A percentile compares a stretch with the other conserved stretches of the same genome.
Evolutionary conservation across 1,140 invertebrate species (phyloP).

Genomic region (Drosophila pruinosa): DNA sequence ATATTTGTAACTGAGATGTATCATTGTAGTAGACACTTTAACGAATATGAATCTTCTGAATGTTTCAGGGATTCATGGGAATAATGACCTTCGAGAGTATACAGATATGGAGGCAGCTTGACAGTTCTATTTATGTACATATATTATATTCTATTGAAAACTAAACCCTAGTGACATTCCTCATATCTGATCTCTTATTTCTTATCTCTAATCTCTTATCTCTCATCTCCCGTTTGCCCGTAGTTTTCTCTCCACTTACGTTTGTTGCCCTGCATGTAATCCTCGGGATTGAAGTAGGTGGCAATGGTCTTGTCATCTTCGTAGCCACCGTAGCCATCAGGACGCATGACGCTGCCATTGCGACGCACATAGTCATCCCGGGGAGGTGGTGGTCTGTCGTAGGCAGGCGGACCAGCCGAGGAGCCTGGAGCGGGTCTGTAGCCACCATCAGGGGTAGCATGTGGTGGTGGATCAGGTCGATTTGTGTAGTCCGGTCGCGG

Average conservation of each 20-base stretch:
- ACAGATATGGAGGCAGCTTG: no score
- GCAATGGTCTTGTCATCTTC: slow-evolving; percentile 80
- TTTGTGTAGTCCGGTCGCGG: slow-evolving; percentile 72
- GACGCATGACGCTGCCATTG: slow-evolving; percentile 65
- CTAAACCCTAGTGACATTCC: no score
- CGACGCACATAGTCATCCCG: slow-evolving; percentile 68
- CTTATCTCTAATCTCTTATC: no score
- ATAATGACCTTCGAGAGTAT: no score
- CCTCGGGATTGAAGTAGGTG: slow-evolving; percentile 80
- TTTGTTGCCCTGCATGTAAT: slow-evolving; percentile 64
- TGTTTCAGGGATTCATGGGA: no score
- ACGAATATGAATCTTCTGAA: no score
- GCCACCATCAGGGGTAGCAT: slow-evolving; percentile 26
- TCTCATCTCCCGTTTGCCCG: background rate
- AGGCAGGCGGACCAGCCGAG: slow-evolving; percentile 45
- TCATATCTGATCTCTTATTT: no score
- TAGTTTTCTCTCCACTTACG: slow-evolving; percentile 32
- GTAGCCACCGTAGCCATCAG: slow-evolving; percentile 56
- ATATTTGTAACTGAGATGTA: no score
- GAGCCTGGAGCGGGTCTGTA: slow-evolving; percentile 39
- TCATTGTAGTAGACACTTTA: no score
- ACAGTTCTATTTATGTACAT: no score
- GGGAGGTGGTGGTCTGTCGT: slow-evolving; percentile 37
- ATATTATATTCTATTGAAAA: no score
- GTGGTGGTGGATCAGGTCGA: slow-evolving; percentile 66